Evolutionary conservation across 2,797 vertebrate genomes (phyloP), one percentile per base, ranked within the genome.

Genomic region (Loris lydekkerianus): DNA sequence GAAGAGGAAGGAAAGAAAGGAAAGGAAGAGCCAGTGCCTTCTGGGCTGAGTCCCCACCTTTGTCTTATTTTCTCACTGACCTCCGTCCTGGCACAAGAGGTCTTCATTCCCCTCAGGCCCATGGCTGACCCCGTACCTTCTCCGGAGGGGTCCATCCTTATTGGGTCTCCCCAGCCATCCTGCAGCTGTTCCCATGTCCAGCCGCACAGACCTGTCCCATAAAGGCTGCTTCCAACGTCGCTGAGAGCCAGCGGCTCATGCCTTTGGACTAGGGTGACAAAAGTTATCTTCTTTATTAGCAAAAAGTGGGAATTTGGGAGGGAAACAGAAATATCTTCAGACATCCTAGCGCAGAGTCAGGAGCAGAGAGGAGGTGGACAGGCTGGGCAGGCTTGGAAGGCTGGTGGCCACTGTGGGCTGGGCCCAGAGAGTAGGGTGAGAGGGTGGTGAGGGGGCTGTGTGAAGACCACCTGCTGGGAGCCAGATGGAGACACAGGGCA

Each of bases 101-200:
- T 91, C 60, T 65, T 49, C 6, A 0, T 14, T 3, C 61, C 11
- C 4, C 43, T 76, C 37, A 1, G 29, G 46, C 40, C 83, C 31
- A 8, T 0, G 0, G 14, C 40, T 4, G 6, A 25, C 0, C 3
- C 17, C 3, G 7, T 15, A 27, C 27, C 40, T 37, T 29, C 56
- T 56, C 72, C 8, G 7, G 53, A 53, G 31, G 53, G 37, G 29
- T 7, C 29, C 17, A 15, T 34, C 25, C 7, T 40, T 63, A 56
- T 29, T 1, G 31, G 17, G 29, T 25, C 65, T 88, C 70, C 34
- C 14, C 65, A 53, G 70, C 29, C 10, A 4, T 7, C 53, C 56
- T 3, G 72, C 91, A 29, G 90, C 11, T 29, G 20, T 56, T 34
- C 31, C 25, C 17, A 9, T 0, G 20, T 21, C 43, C 70, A 9